Conservation (phyloP, 2,113 vertebrate species). For the Stictonetta naevosa region DNA sequence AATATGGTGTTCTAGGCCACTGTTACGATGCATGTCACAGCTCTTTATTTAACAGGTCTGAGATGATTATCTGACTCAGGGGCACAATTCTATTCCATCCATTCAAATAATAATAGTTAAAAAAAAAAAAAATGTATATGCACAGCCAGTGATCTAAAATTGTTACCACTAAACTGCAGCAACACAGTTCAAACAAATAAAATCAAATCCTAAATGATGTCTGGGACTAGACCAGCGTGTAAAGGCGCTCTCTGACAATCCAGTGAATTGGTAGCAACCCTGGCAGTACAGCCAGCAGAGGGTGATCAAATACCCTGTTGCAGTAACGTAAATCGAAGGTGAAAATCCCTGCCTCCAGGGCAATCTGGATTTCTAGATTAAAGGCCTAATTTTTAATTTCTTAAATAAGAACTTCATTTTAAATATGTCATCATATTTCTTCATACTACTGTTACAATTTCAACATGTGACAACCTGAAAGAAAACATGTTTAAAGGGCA, state of each 20-base stretch:
- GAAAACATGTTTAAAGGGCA: neutral
- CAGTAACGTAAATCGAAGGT: neutral
- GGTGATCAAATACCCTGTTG: neutral
- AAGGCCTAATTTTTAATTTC: constrained; percentile 8
- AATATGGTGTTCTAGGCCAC: constrained; percentile 50
- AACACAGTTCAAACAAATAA: neutral
- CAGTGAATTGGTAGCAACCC: neutral
- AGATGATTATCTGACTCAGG: constrained; percentile 30
- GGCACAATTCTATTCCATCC: constrained; percentile 40
- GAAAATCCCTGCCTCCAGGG: neutral
- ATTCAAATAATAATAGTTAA: neutral
- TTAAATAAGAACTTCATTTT: neutral
- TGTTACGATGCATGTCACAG: constrained; percentile 55
- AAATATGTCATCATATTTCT: neutral
- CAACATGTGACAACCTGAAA: neutral
- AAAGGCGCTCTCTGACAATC: neutral
- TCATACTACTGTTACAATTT: neutral
- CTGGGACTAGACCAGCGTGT: neutral
- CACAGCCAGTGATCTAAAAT: neutral
- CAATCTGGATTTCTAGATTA: neutral
- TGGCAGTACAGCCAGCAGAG: neutral
- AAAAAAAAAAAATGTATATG: neutral
- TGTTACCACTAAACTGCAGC: neutral
- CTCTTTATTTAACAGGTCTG: constrained; percentile 43
- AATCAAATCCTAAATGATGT: neutral